These are phyloP conservation scores for Scyliorhinus canicula DNA, from an alignment of 2,797 vertebrate species.

Conservation along the genomic window DNA sequence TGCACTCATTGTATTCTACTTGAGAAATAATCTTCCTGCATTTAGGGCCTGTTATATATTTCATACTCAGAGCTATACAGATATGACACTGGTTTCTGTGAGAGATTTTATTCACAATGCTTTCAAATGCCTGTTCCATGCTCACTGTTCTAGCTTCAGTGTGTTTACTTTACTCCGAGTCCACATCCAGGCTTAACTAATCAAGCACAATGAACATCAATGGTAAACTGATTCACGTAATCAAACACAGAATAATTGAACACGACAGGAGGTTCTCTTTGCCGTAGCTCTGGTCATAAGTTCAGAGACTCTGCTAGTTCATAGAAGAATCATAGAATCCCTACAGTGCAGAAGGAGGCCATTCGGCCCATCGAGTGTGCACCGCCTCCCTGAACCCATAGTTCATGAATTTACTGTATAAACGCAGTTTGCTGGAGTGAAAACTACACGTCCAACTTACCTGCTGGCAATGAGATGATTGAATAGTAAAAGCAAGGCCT, in stretches of 20 bases:
- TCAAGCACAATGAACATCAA: background rate
- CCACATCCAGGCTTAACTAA: background rate
- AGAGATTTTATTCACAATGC: background rate
- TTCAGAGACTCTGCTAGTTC: background rate
- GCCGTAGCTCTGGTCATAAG: background rate
- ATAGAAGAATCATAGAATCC: too few species aligned
- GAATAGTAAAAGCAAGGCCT: background rate
- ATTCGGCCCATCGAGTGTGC: too few species aligned
- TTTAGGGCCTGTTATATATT: background rate
- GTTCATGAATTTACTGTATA: background rate
- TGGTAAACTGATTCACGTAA: background rate
- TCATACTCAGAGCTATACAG: background rate
- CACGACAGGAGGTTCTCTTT: background rate
- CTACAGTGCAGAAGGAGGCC: too few species aligned
- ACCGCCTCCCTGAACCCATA: too few species aligned
- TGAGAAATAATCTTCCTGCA: background rate
- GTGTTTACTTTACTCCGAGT: background rate
- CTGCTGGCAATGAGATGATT: background rate
- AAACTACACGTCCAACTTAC: background rate
- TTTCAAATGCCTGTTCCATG: background rate
- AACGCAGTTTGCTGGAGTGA: background rate
- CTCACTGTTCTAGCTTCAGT: background rate
- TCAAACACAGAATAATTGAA: background rate
- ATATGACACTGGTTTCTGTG: too few species aligned
- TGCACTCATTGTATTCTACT: background rate